phyloP scores from a whole-genome alignment of 2,797 vertebrate species.

The Anolis apletophallus region DNA sequence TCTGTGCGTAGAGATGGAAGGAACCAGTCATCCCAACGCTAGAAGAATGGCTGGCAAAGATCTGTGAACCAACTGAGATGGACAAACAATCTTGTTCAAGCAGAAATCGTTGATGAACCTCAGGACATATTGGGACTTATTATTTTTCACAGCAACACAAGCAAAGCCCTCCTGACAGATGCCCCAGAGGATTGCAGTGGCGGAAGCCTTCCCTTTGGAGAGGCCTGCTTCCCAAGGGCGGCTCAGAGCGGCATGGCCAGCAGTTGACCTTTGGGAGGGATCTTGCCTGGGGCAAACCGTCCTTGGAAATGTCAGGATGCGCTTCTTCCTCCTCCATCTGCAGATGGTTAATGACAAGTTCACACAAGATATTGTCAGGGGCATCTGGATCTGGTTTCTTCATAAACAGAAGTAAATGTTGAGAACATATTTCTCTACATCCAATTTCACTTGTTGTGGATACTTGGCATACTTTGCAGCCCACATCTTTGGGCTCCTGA shows the following conservation, averaged over 20 bases:
- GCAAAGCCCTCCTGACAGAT: too few relatives aligned
- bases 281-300: conserved; percentile 39
- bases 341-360: conserved; percentile 69
- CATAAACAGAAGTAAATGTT: conserved; percentile 75
- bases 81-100: too few relatives aligned
- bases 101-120: too few relatives aligned
- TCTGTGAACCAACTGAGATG: too few relatives aligned
- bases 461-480: conserved; percentile 73
- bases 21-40: too few relatives aligned
- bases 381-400: conserved; percentile 79
- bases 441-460: conserved; percentile 78
- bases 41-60: too few relatives aligned
- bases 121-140: too few relatives aligned
- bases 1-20: too few relatives aligned
- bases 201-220: too few relatives aligned
- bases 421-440: conserved; percentile 74
- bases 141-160: too few relatives aligned
- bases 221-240: background rate
- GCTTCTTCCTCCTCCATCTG: conserved; percentile 59
- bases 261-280: conserved; percentile 56
- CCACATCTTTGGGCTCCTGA: conserved; percentile 78
- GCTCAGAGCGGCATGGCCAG: conserved; percentile 36
- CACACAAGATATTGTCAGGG: conserved; percentile 56
- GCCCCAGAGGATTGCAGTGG: too few relatives aligned
- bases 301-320: background rate